Evolutionary conservation across 2,113 vertebrate genomes (phyloP).

Genomic region (Esox niger): DNA sequence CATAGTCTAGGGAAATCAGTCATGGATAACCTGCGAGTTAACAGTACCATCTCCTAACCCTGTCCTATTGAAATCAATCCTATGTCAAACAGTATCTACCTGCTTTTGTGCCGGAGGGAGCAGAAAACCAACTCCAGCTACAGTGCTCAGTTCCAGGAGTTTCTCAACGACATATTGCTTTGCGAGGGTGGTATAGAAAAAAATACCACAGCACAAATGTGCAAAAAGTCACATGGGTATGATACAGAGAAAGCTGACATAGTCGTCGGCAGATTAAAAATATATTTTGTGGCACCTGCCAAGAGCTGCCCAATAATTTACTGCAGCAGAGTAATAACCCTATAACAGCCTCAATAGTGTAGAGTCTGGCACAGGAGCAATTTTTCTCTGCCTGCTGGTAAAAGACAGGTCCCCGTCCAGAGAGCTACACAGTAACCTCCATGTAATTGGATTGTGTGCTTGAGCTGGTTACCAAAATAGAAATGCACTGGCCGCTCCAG

Average conservation of each 20-base stretch:
- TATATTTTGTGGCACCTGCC: conserved; percentile 3
- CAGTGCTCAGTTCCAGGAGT: neutral
- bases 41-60: neutral
- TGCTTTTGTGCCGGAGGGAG: conserved; percentile 4
- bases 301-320: conserved; percentile 8
- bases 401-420: conserved; percentile 20
- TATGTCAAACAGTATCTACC: neutral
- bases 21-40: conserved; percentile 7
- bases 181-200: neutral
- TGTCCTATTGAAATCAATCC: neutral
- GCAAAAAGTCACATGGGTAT: neutral
- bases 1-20: conserved; percentile 2
- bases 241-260: conserved; percentile 4
- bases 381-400: conserved; percentile 35
- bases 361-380: neutral
- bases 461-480: conserved; percentile 59
- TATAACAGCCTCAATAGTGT: conserved; percentile 10
- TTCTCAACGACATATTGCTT: neutral
- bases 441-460: conserved; percentile 61
- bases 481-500: conserved; percentile 45
- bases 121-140: neutral
- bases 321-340: conserved; percentile 15
- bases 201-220: neutral
- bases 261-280: conserved; percentile 8
- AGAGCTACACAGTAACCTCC: conserved; percentile 43